Conservation (phyloP, 2,113 vertebrate species). For the Atractosteus spatula region DNA sequence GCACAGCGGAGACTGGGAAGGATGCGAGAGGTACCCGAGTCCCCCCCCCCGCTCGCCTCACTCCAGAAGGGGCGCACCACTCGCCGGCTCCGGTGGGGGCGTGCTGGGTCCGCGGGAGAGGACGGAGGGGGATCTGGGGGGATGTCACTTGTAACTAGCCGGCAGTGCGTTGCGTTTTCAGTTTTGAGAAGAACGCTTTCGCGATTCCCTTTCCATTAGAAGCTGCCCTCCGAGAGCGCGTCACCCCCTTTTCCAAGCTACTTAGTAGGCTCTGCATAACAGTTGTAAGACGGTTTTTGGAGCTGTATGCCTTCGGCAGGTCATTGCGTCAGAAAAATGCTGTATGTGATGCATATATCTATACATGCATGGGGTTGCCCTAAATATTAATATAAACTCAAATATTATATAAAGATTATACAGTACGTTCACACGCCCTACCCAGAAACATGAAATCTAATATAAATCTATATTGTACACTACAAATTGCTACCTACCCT, state of each 20-base stretch:
- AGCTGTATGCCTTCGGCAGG: conserved; percentile 17
- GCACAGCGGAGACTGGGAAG: background rate
- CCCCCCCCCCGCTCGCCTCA: conserved; percentile 15
- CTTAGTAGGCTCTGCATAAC: background rate
- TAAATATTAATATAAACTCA: background rate
- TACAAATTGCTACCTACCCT: background rate
- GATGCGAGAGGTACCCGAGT: conserved; percentile 41
- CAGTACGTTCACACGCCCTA: background rate
- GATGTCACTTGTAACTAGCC: background rate
- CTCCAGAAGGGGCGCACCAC: conserved; percentile 36
- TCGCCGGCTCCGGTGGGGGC: conserved; percentile 14
- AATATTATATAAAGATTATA: background rate
- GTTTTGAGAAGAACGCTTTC: background rate
- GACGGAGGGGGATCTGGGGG: background rate
- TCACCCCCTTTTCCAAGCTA: background rate
- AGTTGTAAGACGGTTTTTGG: conserved; percentile 5
- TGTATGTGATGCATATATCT: conserved; percentile 1
- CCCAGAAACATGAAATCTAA: conserved; percentile 32
- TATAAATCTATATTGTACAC: conserved; percentile 47
- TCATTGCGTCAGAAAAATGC: conserved; percentile 33
- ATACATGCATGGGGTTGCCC: background rate
- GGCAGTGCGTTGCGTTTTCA: background rate
- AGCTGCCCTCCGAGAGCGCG: background rate
- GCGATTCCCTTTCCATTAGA: background rate
- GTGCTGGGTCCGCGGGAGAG: background rate